Evolutionary conservation across 1,140 invertebrate genomes (phyloP).

Genomic region (Episyrphus balteatus): DNA sequence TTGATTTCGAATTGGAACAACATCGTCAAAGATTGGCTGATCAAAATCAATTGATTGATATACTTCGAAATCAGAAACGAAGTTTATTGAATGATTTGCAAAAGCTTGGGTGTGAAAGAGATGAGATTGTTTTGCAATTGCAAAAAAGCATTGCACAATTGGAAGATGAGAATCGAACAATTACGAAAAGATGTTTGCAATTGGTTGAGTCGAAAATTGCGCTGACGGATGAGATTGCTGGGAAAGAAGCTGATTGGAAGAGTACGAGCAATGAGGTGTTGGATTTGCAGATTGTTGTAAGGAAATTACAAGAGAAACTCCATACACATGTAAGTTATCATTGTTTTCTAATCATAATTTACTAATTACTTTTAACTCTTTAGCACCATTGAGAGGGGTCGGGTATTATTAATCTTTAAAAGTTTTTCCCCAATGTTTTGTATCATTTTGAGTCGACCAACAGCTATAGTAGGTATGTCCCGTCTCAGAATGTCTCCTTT

Average conservation of each 20-base stretch:
- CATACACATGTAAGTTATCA: slow-evolving; percentile 15
- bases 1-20: slow-evolving; percentile 22
- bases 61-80: slow-evolving; percentile 28
- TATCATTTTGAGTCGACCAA: slow-evolving; percentile 20
- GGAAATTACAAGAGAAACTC: slow-evolving; percentile 19
- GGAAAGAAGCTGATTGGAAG: slow-evolving; percentile 10
- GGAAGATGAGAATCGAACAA: slow-evolving; percentile 27
- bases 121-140: slow-evolving; percentile 19
- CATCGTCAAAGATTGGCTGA: slow-evolving; percentile 20
- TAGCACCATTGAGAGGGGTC: slow-evolving; percentile 22
- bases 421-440: no score
- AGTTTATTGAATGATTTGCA: slow-evolving; percentile 21
- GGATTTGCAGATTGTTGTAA: slow-evolving; percentile 18
- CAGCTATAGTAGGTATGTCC: slow-evolving; percentile 21
- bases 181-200: slow-evolving; percentile 23
- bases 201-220: slow-evolving; percentile 17
- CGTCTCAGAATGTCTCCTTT: slow-evolving; percentile 23
- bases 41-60: slow-evolving; percentile 22
- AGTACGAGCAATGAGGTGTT: slow-evolving; percentile 16
- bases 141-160: slow-evolving; percentile 17
- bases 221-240: slow-evolving; percentile 17
- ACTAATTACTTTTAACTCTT: slow-evolving; percentile 21
- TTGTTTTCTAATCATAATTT: slow-evolving; percentile 17
- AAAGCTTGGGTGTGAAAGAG: slow-evolving; percentile 19
- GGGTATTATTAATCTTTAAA: no score